Base-by-base conservation (phyloP, 2,797 vertebrate species). In the Staurois parvus region DNA sequence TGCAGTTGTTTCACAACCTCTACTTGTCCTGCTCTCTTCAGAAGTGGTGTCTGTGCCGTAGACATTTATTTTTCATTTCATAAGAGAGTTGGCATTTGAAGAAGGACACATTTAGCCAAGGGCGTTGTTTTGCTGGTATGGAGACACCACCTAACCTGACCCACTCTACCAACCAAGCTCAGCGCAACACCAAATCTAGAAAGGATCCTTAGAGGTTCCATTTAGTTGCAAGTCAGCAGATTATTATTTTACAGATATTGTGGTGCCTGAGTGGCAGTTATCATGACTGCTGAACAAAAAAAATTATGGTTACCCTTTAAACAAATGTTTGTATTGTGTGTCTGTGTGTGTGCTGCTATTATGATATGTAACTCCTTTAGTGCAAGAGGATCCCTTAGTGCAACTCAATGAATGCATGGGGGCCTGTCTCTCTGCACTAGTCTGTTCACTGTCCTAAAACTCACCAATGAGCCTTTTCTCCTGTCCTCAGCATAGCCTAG, bases 401-500 rank as follows among this genome's bases (percentile, higher is more conserved):
- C 52, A 26, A 30, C 72, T 68, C 24, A 70, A 19, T 4, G 3
- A 5, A 24, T 21, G 28, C 32, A 17, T 59, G 52, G 68, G n/a
- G 72, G 79, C n/a, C 26, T 7, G 24, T 28, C 66, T 56, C 37
- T 56, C 37, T 42, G 79, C 79, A 81, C 79, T 19, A 62, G 19
- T 83, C 30, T 69, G 56, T 83, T 68, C 75, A 59, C 78, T 76
- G 72, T 81, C 78, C 70, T 75, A 37, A 85, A 76, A 67, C 77
- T 73, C 77, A 86, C 79, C 80, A 52, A 52, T 24, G 42, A 83
- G 74, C 81, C 42, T 79, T 79, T 66, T 66, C 52, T 72, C 62
- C 76, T 83, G 67, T 83, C 42, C 69, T 59, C 72, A 69, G 70
- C 66, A 73, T 78, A 83, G 78, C 78, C 70, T 85, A 76, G 69